Conservation (phyloP, 2,888 invertebrate species). For the Sphaerophoria rueppellii region DNA sequence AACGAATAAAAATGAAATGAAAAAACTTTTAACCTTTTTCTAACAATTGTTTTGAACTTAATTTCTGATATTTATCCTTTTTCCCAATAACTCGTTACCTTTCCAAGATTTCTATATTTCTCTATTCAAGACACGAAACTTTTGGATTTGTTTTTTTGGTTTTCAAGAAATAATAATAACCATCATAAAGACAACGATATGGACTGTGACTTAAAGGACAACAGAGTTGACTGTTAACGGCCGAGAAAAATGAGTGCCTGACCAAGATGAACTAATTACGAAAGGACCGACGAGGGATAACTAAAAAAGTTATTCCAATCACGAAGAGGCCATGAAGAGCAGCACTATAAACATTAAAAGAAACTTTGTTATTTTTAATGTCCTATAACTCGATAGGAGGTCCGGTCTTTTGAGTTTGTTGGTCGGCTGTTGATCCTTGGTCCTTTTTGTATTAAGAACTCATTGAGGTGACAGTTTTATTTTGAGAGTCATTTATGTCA, state of each 20-base stretch:
- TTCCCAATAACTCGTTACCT: constrained; percentile 1
- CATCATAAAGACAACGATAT: constrained; percentile 8
- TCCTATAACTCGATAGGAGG: constrained; percentile 5
- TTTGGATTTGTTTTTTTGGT: constrained; percentile 19
- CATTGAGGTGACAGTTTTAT: constrained; percentile 20
- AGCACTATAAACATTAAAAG: background rate
- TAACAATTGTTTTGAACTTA: constrained; percentile 37
- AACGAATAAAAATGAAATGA: background rate
- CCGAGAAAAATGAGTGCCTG: constrained; percentile 18
- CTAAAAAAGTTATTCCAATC: constrained; percentile 63
- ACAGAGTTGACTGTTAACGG: constrained; percentile 10
- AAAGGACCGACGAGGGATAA: constrained; percentile 20
- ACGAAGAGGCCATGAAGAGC: constrained; percentile 48
- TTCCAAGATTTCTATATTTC: background rate
- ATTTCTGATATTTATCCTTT: constrained; percentile 2
- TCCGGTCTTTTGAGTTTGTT: background rate
- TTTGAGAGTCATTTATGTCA: background rate
- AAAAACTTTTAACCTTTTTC: constrained; percentile 1
- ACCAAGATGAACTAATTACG: constrained; percentile 46
- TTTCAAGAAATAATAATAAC: constrained; percentile 42
- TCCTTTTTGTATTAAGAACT: background rate
- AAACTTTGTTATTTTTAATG: constrained; percentile 27
- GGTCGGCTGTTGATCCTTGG: constrained; percentile 20
- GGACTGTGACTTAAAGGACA: background rate
- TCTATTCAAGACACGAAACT: constrained; percentile 11